Evolutionary conservation across 2,888 invertebrate species (phyloP).

Genomic region (Melipona beecheii): DNA sequence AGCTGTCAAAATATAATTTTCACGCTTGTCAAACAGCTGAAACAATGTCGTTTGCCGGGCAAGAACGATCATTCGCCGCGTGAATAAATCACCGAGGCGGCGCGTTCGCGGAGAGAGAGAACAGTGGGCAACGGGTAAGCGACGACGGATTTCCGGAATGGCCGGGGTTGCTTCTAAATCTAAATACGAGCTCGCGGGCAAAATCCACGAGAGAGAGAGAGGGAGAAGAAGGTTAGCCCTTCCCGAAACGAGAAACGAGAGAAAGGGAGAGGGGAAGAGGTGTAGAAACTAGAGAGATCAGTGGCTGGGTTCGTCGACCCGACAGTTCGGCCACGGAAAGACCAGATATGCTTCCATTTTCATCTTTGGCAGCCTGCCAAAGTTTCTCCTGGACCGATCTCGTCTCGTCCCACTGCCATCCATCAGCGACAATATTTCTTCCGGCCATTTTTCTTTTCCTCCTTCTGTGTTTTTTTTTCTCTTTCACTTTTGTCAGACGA

Average conservation of each 20-base stretch:
- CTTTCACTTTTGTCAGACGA: not conserved
- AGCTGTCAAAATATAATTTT: not conserved
- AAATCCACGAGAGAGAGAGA: conserved; percentile 43
- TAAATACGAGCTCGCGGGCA: conserved; percentile 53
- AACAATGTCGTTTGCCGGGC: not conserved
- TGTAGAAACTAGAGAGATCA: conserved; percentile 63
- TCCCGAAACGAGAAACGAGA: conserved; percentile 21
- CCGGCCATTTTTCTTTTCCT: not conserved
- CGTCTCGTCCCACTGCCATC: conserved; percentile 57
- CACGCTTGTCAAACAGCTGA: not conserved
- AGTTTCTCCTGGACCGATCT: conserved; percentile 69
- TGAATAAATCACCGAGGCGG: conserved; percentile 5
- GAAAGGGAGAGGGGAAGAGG: conserved; percentile 40
- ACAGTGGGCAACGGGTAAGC: conserved; percentile 16
- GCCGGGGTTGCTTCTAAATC: conserved; percentile 61
- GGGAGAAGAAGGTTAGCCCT: conserved; percentile 25
- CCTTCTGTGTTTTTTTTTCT: not conserved
- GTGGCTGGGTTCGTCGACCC: conserved; percentile 78
- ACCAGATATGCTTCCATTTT: conserved; percentile 83
- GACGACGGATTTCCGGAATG: conserved; percentile 56
- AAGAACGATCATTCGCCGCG: not conserved
- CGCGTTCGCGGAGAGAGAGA: conserved; percentile 11
- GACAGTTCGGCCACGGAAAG: conserved; percentile 73
- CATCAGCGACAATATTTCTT: conserved; percentile 48
- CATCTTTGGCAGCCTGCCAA: conserved; percentile 81